Evolutionary conservation across 1,140 invertebrate species (phyloP).

Genomic region (Laupala kohalensis): DNA sequence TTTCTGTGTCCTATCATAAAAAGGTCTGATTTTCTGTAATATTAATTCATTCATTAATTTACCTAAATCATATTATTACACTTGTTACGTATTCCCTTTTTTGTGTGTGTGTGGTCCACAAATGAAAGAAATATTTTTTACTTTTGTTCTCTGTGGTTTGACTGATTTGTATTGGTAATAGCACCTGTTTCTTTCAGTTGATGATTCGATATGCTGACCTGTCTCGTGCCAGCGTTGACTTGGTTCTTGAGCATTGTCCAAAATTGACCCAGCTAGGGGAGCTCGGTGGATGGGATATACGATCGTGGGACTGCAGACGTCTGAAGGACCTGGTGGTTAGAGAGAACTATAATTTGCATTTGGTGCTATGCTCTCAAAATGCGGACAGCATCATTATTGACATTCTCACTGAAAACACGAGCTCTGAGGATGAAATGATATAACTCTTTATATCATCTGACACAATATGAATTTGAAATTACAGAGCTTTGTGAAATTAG

Average conservation of each 20-base stretch:
- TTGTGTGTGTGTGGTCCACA: no score
- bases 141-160: neutral
- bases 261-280: neutral
- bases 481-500: no score
- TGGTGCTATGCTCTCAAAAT: neutral
- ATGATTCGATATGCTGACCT: neutral
- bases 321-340: neutral
- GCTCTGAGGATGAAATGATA: conserved; percentile 8
- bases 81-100: no score
- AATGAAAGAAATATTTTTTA: no score
- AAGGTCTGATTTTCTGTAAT: no score
- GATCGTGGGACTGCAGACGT: conserved; percentile 5
- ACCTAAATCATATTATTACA: no score
- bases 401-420: neutral
- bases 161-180: neutral
- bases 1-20: no score
- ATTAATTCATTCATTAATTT: no score
- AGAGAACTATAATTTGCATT: conserved; percentile 3
- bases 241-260: conserved; percentile 5
- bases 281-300: conserved; percentile 3
- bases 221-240: neutral
- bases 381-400: conserved; percentile 3
- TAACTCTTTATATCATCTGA: no score
- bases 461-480: no score
- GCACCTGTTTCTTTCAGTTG: neutral